These are phyloP conservation scores for Enteromius anoplus DNA, from an alignment of 2,797 vertebrate species.

Conservation along the genomic window DNA sequence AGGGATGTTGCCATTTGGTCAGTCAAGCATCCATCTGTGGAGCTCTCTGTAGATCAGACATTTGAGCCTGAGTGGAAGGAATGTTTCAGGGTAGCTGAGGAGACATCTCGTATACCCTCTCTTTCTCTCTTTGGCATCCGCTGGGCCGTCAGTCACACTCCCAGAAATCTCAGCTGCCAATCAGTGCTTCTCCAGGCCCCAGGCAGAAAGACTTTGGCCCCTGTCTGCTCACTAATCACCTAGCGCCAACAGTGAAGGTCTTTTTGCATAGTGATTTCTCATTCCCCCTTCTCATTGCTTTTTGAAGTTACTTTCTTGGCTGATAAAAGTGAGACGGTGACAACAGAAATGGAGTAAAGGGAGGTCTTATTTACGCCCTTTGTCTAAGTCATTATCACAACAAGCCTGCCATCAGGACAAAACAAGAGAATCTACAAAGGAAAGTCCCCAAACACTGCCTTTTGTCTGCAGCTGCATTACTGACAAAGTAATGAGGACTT, in stretches of 20 bases:
- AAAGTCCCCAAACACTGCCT: conserved; percentile 23
- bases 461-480: conserved; percentile 7
- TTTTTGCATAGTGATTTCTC: conserved; percentile 25
- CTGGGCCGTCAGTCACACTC: conserved; percentile 33
- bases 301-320: neutral
- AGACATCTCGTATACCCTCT: conserved; percentile 48
- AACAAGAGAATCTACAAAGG: conserved; percentile 25
- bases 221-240: conserved; percentile 38
- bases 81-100: conserved; percentile 45
- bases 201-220: conserved; percentile 46
- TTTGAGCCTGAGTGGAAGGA: conserved; percentile 40
- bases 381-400: conserved; percentile 44
- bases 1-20: conserved; percentile 37
- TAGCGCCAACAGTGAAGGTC: conserved; percentile 1
- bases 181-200: conserved; percentile 39
- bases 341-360: conserved; percentile 17
- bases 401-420: conserved; percentile 30
- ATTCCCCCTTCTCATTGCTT: conserved; percentile 9
- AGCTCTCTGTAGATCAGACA: conserved; percentile 38
- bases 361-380: conserved; percentile 39
- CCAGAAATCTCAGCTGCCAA: conserved; percentile 47
- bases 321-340: conserved; percentile 27
- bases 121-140: conserved; percentile 36
- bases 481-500: conserved; percentile 12
- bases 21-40: conserved; percentile 45